Evolutionary conservation across 2,797 vertebrate genomes (phyloP), one percentile per base, ranked within the genome.

Genomic region (Gymnoscopelus braueri): DNA sequence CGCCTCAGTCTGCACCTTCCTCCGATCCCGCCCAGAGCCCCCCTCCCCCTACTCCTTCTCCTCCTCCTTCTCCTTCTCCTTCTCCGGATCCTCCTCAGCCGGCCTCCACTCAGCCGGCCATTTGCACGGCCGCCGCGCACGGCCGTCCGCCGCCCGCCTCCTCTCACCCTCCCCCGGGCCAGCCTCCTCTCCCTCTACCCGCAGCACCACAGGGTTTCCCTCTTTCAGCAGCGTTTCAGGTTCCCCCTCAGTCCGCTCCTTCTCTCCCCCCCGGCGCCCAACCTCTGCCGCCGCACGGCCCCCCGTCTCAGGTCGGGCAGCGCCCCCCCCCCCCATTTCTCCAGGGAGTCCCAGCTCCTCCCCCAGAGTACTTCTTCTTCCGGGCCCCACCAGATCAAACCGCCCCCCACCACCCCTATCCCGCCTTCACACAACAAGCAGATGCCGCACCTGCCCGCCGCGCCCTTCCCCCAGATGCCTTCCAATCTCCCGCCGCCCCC

Each of bases 361-460:
- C 81, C 79, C 0, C 94, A 95, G 0, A 93, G 95, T 0, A 93
- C 1, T 19, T 19, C 19, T 19, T 84, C 95, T 71, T 88, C 95
- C 32, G 94, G 94, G 90, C 92, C 96, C 2, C 97, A 98, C 2
- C 97, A 98, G 65, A 95, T 98, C 89, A 98, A 97, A 64, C 98
- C 97, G 5, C 97, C 98, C 0, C 97, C 98, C n/a, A 98, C 98
- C 29, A 97, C 97, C 0, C 97, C 97, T 0, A 98, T 99, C 75
- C 95, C 95, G 29, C 94, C 94, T 5, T 93, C 97, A 65, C 95
- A 97, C 89, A 98, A 97, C 89, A 98, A 98, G 78, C 96, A 96
- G 68, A 91, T 94, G 1, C 94, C 93, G 6, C 95, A 96, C 84
- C 95, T 95, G 72, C 88, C 93, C 26, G 92, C 95, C 1, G 93